Conservation (phyloP, 2,888 invertebrate genomes). For the Drosophila falleni region DNA sequence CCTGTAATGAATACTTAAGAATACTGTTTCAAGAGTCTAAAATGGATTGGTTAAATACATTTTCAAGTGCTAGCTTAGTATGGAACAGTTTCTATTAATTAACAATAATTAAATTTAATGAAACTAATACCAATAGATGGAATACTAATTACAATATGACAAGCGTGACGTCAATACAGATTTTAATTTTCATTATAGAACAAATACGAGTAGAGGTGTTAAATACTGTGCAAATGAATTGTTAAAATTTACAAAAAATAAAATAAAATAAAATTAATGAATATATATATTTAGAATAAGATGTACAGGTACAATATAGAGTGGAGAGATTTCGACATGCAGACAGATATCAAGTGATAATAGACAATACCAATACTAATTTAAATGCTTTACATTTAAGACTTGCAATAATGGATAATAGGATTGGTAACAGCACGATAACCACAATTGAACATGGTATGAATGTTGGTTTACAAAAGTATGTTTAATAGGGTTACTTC, state of each 20-base stretch:
- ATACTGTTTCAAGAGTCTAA: slow-evolving; percentile 30
- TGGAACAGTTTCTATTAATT: slow-evolving; percentile 13
- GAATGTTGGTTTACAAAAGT: slow-evolving; percentile 12
- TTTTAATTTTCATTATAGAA: slow-evolving; percentile 12
- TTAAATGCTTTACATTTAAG: slow-evolving; percentile 11
- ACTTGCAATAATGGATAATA: slow-evolving; percentile 24
- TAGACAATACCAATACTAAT: slow-evolving; percentile 20
- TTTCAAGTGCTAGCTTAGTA: background rate
- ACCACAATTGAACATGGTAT: slow-evolving; percentile 31
- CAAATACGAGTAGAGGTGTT: slow-evolving; percentile 1
- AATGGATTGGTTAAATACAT: background rate
- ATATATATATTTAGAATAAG: background rate
- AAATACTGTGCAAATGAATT: slow-evolving; percentile 8
- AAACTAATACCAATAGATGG: slow-evolving; percentile 7
- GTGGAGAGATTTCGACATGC: slow-evolving; percentile 35
- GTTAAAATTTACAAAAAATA: slow-evolving; percentile 1
- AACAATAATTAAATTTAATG: slow-evolving; percentile 8
- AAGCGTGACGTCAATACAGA: slow-evolving; percentile 8
- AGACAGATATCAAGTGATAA: slow-evolving; percentile 29
- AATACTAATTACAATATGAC: slow-evolving; percentile 2
- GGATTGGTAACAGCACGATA: slow-evolving; percentile 23
- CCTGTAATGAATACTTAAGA: slow-evolving; percentile 15
- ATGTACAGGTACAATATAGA: background rate
- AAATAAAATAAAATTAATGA: slow-evolving; percentile 12
- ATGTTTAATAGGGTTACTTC: slow-evolving; percentile 46